Evolutionary conservation across 2,113 vertebrate genomes (phyloP).

Genomic region (Epinephelus cyanopodus): DNA sequence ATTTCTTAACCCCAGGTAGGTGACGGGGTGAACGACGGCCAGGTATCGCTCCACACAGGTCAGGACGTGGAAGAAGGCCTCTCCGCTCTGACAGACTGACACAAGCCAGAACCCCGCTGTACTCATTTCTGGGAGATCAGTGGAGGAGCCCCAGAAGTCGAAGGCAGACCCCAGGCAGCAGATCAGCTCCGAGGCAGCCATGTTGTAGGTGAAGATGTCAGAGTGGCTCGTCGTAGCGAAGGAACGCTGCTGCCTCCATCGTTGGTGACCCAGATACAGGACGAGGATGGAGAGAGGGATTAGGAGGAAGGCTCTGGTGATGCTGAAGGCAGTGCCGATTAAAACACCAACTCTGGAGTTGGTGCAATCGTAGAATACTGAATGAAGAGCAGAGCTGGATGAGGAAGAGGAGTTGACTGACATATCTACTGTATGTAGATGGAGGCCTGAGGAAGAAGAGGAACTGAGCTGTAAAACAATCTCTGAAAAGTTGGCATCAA

Average conservation of each 20-base stretch:
- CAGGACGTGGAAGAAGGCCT: constrained; percentile 25
- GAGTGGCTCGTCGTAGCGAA: not conserved
- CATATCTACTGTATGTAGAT: not conserved
- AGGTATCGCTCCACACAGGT: constrained; percentile 50
- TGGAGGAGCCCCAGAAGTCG: accelerated
- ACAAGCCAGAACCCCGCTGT: accelerated
- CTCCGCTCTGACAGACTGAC: accelerated
- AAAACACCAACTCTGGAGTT: not conserved
- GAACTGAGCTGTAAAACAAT: not conserved
- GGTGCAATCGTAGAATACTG: not conserved
- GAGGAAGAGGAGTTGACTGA: not conserved
- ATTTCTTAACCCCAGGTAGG: constrained; percentile 13
- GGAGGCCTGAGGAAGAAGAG: not conserved
- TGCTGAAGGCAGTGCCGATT: not conserved
- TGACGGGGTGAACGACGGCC: constrained; percentile 8
- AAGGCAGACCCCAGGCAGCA: accelerated
- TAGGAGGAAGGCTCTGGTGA: not conserved
- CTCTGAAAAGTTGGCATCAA: not conserved
- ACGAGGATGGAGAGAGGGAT: not conserved
- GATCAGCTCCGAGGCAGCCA: not conserved
- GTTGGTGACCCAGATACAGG: not conserved
- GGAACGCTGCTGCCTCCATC: not conserved
- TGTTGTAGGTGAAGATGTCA: constrained; percentile 25
- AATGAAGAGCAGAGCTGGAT: not conserved
- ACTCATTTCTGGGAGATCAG: accelerated